Evolutionary conservation across 2,888 invertebrate genomes (phyloP), one percentile per base, ranked within the genome.

Genomic region (Lycaena phlaeas): DNA sequence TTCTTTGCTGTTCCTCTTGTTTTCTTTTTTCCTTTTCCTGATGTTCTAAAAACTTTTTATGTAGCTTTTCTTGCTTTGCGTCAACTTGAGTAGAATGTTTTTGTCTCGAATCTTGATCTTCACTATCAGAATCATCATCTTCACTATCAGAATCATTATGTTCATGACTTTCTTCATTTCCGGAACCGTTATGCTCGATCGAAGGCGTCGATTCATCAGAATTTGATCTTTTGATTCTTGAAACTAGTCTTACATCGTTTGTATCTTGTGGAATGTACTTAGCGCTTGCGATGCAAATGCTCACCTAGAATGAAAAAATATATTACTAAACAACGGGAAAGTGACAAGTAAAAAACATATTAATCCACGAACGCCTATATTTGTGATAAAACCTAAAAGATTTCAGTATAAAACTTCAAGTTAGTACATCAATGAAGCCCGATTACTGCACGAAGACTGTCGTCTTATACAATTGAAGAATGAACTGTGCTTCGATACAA

Each of bases 251-350:
- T 14, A 64, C 53, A 48, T 61, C 59, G 40, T 52, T 57, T 50
- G 47, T 40, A 52, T 79, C 75, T 49, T 72, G 58, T 10, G 81
- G 81, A 46, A 84, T 52, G 56, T 82, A 72, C 68, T 82, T 82
- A 56, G 84, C 79, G 52, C 70, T 71, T 41, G 63, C 74, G 43
- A 72, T 46, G 51, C 74, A 72, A 40, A 78, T 50, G 60, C 73
- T 70, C 44, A 71, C 64, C 84, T 84, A 60, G 42, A 78, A 75
- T 18, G 47, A 40, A 50, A 50, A 43, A 30, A 43, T 36, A 43
- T 41, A 40, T 14, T 38, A n/a, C n/a, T n/a, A n/a, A n/a, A n/a
- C n/a, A n/a, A n/a, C n/a, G n/a, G n/a, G n/a, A n/a, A n/a, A n/a
- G n/a, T n/a, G n/a, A n/a, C n/a, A n/a, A n/a, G n/a, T n/a, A n/a